Evolutionary conservation across 2,113 vertebrate genomes (phyloP), one percentile per base, ranked within the genome.

Genomic region (Sinocyclocheilus anophthalmus): DNA sequence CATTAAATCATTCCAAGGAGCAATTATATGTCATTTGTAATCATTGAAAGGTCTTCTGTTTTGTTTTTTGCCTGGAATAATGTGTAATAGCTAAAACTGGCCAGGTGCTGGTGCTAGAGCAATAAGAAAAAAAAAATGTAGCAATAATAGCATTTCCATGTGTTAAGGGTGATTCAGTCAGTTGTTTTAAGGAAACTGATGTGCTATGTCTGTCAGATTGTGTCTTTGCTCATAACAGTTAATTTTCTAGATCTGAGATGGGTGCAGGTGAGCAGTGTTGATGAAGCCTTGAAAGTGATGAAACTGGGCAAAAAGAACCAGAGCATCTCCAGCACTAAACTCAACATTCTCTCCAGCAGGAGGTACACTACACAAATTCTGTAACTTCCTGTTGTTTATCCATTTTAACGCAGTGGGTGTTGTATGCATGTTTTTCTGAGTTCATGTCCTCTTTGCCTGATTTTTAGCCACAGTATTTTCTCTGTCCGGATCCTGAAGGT

Each of bases 381-480:
- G 5, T 45, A 33, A 20, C 18, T 50, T 63, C 37, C 8, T 26
- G 11, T 9, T 48, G 16, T 7, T 57, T 50, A 30, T n/a, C 33
- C 3, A 13, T 18, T 59, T 24, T 6, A 14, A 59, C 1, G 14
- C 13, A 20, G 5, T n/a, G 5, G 14, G 1, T 48, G 45, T 48
- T 48, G 45, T 12, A 48, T 48, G 45, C 59, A 37, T 86, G 67
- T 20, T 9, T 20, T 70, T 37, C 33, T 92, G 88, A 92, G 22
- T 50, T 91, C 16, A 33, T 72, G 11, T 50, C 26, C 8, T 59
- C 5, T 48, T 50, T 55, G 1, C 30, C 10, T 5, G 26, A 12
- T 45, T 45, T 76, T 75, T 91, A 99, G 98, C 90, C 98, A 99
- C 92, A 98, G 97, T 87, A 93, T 99, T 90, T 99, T 99, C 91